These are phyloP conservation scores for Poliocrania exsul DNA, from an alignment of 2,797 vertebrate species.

Conservation along the genomic window DNA sequence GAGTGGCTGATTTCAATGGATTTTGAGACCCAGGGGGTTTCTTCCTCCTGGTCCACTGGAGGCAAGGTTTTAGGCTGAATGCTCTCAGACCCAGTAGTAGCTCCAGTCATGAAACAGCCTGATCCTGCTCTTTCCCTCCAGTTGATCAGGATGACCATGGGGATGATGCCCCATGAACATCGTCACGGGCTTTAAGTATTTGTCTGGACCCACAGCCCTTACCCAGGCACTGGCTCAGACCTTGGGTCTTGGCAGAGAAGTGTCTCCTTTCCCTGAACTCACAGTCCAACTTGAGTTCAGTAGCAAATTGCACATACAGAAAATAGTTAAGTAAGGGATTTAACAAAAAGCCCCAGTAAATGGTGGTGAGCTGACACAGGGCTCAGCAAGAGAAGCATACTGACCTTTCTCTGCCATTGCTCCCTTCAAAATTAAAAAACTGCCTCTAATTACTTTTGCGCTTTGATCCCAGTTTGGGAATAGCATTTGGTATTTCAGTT, in stretches of 20 bases:
- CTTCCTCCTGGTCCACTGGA: background rate
- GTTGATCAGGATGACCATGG: background rate
- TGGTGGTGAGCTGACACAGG: background rate
- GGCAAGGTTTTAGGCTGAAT: background rate
- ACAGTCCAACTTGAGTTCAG: background rate
- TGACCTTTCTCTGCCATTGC: background rate
- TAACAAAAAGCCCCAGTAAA: background rate
- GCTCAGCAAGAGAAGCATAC: background rate
- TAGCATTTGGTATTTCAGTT: background rate
- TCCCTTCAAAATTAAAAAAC: background rate
- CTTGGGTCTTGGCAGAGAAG: background rate
- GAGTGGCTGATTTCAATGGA: background rate
- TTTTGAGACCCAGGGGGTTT: background rate
- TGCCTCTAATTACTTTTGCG: background rate
- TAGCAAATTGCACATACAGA: background rate
- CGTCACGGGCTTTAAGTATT: background rate
- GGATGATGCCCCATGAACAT: accelerated
- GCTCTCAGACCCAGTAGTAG: background rate
- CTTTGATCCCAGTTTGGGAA: background rate
- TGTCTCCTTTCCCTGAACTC: background rate
- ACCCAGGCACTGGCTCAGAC: background rate
- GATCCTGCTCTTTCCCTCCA: background rate
- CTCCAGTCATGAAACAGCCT: background rate
- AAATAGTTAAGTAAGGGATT: background rate
- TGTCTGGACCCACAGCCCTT: background rate